A percentile compares a stretch with the other conserved stretches of the same genome.
Conservation (phyloP, 2,888 invertebrate genomes). For the Acleris cristana region DNA sequence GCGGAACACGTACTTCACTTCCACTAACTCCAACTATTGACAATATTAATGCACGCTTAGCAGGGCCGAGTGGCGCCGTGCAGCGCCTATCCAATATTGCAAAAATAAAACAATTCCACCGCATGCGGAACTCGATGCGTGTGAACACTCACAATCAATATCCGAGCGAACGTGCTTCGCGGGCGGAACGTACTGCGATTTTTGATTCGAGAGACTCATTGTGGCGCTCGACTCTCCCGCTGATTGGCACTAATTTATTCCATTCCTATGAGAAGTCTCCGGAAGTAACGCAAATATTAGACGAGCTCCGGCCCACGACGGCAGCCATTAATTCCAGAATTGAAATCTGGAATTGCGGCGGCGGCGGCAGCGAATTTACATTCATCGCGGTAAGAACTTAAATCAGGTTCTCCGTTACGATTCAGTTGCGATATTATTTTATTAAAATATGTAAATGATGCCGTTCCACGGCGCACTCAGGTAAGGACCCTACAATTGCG, state of each 20-base stretch:
- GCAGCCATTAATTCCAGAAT: slow-evolving; percentile 83
- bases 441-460: slow-evolving; percentile 83
- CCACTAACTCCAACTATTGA: slow-evolving; percentile 84
- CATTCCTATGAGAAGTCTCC: slow-evolving; percentile 76
- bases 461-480: slow-evolving; percentile 72
- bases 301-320: slow-evolving; percentile 76
- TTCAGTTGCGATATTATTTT: slow-evolving; percentile 84
- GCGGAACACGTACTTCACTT: slow-evolving; percentile 84
- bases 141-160: slow-evolving; percentile 35
- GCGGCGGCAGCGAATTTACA: slow-evolving; percentile 80
- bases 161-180: slow-evolving; percentile 23
- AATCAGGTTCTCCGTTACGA: slow-evolving; percentile 84
- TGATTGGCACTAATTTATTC: slow-evolving; percentile 78
- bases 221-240: slow-evolving; percentile 38
- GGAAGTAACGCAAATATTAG: slow-evolving; percentile 83
- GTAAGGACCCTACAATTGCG: slow-evolving; percentile 75
- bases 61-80: slow-evolving; percentile 75
- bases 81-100: slow-evolving; percentile 40
- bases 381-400: slow-evolving; percentile 84
- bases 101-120: slow-evolving; percentile 41
- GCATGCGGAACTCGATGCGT: slow-evolving; percentile 59
- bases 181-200: slow-evolving; percentile 22
- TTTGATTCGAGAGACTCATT: slow-evolving; percentile 32
- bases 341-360: slow-evolving; percentile 83
- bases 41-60: slow-evolving; percentile 84